Base-by-base conservation (phyloP, 2,113 vertebrate species). In the Cololabis saira region DNA sequence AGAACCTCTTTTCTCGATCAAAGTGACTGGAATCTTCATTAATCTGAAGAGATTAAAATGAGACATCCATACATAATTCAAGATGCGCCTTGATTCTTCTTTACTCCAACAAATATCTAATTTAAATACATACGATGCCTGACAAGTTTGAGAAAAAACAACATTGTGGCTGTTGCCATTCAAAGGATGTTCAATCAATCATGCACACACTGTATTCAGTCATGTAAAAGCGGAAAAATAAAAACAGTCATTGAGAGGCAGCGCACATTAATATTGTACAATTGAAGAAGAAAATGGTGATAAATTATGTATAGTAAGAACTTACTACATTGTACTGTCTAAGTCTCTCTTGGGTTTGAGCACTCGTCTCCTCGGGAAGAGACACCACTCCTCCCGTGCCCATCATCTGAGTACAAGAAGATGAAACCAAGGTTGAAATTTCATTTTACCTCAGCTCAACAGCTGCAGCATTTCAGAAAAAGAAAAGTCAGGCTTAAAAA, bases 251-350 rank as follows among this genome's bases (percentile, higher is more conserved):
- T 63, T 86, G 81, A 85, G 82, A 18, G 78, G 69, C 71, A 74
- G 66, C 72, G 72, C 68, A 67, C 87, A 88, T 92, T 89, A 89
- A 91, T 88, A 90, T 88, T 88, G 80, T 82, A 88, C 83, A 87
- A 89, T 86, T 84, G 87, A 80, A 88, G 87, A 67, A 89, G 84
- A 87, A 85, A 72, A 82, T 78, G 56, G 68, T 78, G 50, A 88
- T 90, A 68, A 89, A 90, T 90, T 85, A 90, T 90, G 82, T 71
- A 90, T 86, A 80, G 70, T 70, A 80, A 82, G 78, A 83, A 92
- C 91, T 86, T 92, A 92, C 91, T 60, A 86, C 80, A 79, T 79
- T 84, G 84, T 90, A 89, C 80, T 86, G 85, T 81, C 85, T 79
- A 73, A 78, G 68, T 66, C 84, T 90, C 85, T 91, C 89, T 56